Conservation (phyloP, 1,140 invertebrate genomes). For the Hirudo medicinalis region DNA sequence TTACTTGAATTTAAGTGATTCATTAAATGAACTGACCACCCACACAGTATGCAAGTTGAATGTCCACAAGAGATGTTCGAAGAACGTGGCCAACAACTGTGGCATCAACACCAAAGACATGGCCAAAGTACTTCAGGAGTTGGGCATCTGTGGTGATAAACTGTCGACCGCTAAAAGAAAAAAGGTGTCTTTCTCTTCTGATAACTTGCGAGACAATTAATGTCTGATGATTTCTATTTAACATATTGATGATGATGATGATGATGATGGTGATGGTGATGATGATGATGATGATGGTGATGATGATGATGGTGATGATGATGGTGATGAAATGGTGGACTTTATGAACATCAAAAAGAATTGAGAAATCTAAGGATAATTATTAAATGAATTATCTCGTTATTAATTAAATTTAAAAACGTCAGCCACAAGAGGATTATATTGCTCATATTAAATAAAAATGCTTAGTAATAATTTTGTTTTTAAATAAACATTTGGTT, state of each 20-base stretch:
- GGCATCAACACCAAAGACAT: conserved; percentile 93
- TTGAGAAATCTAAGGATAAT: too few relatives aligned
- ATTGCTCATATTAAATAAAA: too few relatives aligned
- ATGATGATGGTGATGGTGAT: not conserved
- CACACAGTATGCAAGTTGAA: conserved; percentile 70
- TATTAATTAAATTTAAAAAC: too few relatives aligned
- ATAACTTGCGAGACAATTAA: too few relatives aligned
- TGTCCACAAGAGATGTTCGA: conserved; percentile 95
- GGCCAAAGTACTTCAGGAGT: conserved; percentile 73
- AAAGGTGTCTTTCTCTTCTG: conserved; percentile 16
- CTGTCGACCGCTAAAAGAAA: conserved; percentile 51
- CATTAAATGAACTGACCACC: conserved; percentile 6
- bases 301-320: not conserved
- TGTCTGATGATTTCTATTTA: not conserved
- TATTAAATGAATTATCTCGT: too few relatives aligned
- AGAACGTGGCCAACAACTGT: conserved; percentile 98
- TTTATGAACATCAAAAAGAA: too few relatives aligned
- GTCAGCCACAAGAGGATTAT: too few relatives aligned
- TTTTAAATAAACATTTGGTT: too few relatives aligned
- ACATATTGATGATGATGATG: conserved; percentile 3
- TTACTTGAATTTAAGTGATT: too few relatives aligned
- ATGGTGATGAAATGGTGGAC: not conserved
- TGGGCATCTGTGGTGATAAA: conserved; percentile 84
- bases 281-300: not conserved
- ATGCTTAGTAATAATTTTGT: too few relatives aligned